phyloP scores from a whole-genome alignment of 2,888 invertebrate genomes.

The Ecliptopera silaceata region DNA sequence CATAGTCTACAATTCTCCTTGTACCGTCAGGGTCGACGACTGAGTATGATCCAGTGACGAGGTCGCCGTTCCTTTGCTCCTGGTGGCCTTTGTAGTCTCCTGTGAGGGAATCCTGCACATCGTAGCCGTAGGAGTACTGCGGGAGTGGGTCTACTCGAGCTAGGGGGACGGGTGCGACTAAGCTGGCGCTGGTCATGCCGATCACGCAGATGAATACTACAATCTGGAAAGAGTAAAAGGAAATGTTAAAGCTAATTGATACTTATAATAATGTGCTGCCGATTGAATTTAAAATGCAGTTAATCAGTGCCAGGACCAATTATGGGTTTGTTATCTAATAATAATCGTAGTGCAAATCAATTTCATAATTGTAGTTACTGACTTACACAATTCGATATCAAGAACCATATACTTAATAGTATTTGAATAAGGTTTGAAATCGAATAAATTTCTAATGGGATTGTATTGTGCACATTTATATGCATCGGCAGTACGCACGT shows the following conservation, averaged over 20 bases:
- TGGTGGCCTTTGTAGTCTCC: slow-evolving; percentile 84
- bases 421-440: slow-evolving; percentile 13
- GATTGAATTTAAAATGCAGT: background rate
- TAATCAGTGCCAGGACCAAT: background rate
- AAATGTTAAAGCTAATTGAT: background rate
- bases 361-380: slow-evolving; percentile 18
- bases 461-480: slow-evolving; percentile 42
- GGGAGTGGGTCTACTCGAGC: slow-evolving; percentile 72
- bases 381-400: slow-evolving; percentile 2
- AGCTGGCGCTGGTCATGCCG: slow-evolving; percentile 64
- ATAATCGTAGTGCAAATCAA: slow-evolving; percentile 11
- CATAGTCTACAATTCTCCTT: slow-evolving; percentile 81
- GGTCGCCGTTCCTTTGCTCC: slow-evolving; percentile 81
- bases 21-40: slow-evolving; percentile 83
- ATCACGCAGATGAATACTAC: slow-evolving; percentile 76
- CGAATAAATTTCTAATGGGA: background rate
- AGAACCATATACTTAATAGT: background rate
- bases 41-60: slow-evolving; percentile 82
- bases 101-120: slow-evolving; percentile 82
- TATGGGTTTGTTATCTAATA: slow-evolving; percentile 12
- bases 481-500: slow-evolving; percentile 39
- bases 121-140: slow-evolving; percentile 83
- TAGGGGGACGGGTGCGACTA: slow-evolving; percentile 64
- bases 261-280: background rate
- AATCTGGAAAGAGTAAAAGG: slow-evolving; percentile 59